Evolutionary conservation across 37 sponge, comb jelly and placozoan genomes (phyloP), one percentile per base, ranked within the genome.

Genomic region (Dysidea cf. avara): DNA sequence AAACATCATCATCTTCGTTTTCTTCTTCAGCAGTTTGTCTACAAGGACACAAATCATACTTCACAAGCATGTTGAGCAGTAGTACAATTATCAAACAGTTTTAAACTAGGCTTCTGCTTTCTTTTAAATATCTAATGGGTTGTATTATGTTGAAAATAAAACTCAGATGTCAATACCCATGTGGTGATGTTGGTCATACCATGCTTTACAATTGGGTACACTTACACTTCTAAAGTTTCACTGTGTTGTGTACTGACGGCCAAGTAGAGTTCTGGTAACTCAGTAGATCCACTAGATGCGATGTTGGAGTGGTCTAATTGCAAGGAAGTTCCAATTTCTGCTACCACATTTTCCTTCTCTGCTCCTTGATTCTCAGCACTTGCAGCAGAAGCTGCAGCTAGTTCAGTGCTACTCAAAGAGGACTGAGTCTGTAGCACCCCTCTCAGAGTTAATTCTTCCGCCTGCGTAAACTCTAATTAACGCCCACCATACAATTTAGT

Each of bases 391-490:
- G 9, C 9, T 5, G 46, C 46, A 12, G 46, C 46, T 12, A 9
- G 9, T 12, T 43, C 46, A 43, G 5, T 5, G 46, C 46, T 43
- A 43, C 46, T 43, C 5, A 43, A 9, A 12, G 46, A 43, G 46
- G 46, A 43, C 9, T 43, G 46, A 5, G 46, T 43, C 46, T 43
- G 46, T 9, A 72, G n/a, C 48, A 74, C 20, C 20, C 75, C 61
- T 61, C 61, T 60, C 17, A 74, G 48, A 13, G 75, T 74, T 1
- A 61, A 60, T 30, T 39, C 75, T 61, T 74, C 75, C 18, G 75
- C 75, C 75, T 74, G 24, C 3, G 21, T 21, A 20, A 29, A 60
- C 37, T 17, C 36, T 3, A 69, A 49, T 20, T 50, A n/a, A 52
- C 50, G 24, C 31, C 50, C 29, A 43, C 53, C 5, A 71, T 29